Evolutionary conservation across 2,797 vertebrate genomes (phyloP), one percentile per base, ranked within the genome.

Genomic region (Antennarius maculatus): DNA sequence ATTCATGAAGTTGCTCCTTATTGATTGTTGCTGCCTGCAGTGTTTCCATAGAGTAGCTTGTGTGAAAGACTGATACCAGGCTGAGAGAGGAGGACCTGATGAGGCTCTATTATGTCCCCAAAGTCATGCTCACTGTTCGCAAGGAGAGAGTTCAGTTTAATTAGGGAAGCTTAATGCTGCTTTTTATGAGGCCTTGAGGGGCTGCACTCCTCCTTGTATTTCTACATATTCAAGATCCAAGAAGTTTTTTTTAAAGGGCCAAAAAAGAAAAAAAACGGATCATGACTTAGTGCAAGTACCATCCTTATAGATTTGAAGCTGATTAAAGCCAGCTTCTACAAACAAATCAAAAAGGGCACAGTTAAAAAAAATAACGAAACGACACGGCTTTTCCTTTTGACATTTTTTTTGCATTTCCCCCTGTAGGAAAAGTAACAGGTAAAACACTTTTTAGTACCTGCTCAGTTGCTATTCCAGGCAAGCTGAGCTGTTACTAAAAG

Each of bases 131-230:
- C 55, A 56, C 69, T 73, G 66, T 80, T 86, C 60, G 48, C 70
- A 77, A 81, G 65, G 67, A 79, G 76, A 85, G 77, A 83, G 83
- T 77, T 82, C 70, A 66, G 74, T 90, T 88, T 91, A 92, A 93
- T 93, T 91, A 91, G 69, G 71, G 72, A 69, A 86, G 77, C 83
- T 86, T 88, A 91, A 91, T 86, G 83, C 73, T 3, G 71, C 77
- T 80, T 84, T 89, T 91, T 87, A 91, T 79, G 77, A 84, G 69
- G 80, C 81, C 85, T 80, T 59, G 41, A 76, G 86, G 79, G 79
- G 77, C 66, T 80, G 48, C 71, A 83, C 65, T 61, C 29, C 56
- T 61, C 56, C 61, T 63, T 56, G 62, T 65, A 29, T 49, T 66
- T 0, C 69, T 83, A 71, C 75, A 87, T 89, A 87, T 88, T 86